These are phyloP conservation scores for Zoanthus gigantus DNA, from an alignment of 92 coral and sea anemone species.

Conservation along the genomic window DNA sequence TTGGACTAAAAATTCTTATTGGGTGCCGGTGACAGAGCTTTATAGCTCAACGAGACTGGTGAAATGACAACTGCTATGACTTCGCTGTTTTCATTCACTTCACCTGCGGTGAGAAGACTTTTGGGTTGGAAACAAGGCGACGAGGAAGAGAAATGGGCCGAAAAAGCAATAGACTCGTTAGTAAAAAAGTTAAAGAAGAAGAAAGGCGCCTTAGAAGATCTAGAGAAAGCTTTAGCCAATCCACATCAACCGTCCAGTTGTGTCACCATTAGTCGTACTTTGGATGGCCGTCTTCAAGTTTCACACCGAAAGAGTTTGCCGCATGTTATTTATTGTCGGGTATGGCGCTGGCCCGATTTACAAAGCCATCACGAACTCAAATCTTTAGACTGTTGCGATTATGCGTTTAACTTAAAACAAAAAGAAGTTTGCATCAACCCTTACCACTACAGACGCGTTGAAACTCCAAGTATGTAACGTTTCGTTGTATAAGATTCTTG, in stretches of 20 bases:
- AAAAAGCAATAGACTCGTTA: slow-evolving; percentile 35
- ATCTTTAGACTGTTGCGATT: slow-evolving; percentile 41
- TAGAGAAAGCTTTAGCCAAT: slow-evolving; percentile 33
- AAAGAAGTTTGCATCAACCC: slow-evolving; percentile 48
- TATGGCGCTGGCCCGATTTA: slow-evolving; percentile 47
- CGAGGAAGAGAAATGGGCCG: slow-evolving; percentile 41
- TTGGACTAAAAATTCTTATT: slow-evolving; percentile 17
- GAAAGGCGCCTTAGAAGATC: slow-evolving; percentile 46
- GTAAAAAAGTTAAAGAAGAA: slow-evolving; percentile 43
- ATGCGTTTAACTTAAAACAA: slow-evolving; percentile 36
- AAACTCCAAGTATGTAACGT: slow-evolving; percentile 42
- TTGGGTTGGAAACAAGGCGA: slow-evolving; percentile 45
- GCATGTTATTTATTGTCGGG: slow-evolving; percentile 43
- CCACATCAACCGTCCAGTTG: slow-evolving; percentile 28
- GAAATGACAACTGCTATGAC: slow-evolving; percentile 39
- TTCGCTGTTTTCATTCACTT: slow-evolving; percentile 36
- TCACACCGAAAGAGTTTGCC: slow-evolving; percentile 47
- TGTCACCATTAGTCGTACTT: slow-evolving; percentile 33
- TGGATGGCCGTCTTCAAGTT: slow-evolving; percentile 47
- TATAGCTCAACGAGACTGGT: not conserved
- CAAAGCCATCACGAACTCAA: slow-evolving; percentile 47
- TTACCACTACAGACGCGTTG: slow-evolving; percentile 43
- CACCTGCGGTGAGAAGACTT: slow-evolving; percentile 40
- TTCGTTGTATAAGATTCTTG: not conserved
- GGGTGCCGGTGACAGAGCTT: slow-evolving; percentile 20